phyloP scores from a whole-genome alignment of 2,113 vertebrate genomes.

The Crotophaga sulcirostris region DNA sequence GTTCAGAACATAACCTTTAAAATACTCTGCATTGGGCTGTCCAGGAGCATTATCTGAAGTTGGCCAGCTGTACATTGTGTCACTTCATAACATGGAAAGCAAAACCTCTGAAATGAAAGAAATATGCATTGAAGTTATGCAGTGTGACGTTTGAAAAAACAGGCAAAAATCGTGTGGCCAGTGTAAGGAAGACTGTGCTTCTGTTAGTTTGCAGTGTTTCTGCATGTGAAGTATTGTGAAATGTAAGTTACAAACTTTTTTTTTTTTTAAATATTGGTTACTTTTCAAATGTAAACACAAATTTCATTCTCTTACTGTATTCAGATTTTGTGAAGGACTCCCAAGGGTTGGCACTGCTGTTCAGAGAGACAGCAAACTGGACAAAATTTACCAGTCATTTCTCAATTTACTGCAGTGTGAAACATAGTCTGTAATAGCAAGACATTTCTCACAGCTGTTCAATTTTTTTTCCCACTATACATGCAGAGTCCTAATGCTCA shows the following conservation, averaged over 20 bases:
- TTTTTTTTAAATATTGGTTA: not conserved
- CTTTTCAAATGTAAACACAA: not conserved
- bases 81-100: not conserved
- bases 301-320: not conserved
- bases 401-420: not conserved
- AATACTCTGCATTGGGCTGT: not conserved
- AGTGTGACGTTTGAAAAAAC: not conserved
- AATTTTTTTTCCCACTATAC: not conserved
- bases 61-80: not conserved
- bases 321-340: not conserved
- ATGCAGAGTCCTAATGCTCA: not conserved
- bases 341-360: not conserved
- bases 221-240: not conserved
- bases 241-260: not conserved
- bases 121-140: not conserved
- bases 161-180: not conserved
- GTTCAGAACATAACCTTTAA: not conserved
- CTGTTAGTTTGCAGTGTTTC: not conserved
- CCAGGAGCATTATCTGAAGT: not conserved
- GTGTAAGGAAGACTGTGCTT: not conserved
- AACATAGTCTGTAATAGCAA: not conserved
- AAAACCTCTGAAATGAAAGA: not conserved
- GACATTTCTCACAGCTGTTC: not conserved
- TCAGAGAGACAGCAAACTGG: not conserved
- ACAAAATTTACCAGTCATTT: not conserved